phyloP scores from a whole-genome alignment of 2,113 vertebrate genomes.

The Fregata magnificens region DNA sequence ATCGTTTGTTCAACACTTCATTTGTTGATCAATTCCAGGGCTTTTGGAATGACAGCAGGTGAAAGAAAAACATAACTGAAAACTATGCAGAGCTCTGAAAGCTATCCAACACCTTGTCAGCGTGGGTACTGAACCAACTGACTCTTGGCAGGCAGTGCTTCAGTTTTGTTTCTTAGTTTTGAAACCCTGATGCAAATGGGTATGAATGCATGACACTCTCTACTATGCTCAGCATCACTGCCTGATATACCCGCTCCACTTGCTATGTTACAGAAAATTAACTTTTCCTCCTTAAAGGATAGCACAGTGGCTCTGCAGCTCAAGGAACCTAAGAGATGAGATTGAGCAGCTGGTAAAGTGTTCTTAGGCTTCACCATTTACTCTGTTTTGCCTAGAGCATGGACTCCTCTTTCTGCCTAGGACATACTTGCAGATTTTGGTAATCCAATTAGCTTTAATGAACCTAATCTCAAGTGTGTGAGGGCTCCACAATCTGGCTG shows the following conservation, averaged over 20 bases:
- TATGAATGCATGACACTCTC: neutral
- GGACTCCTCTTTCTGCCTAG: neutral
- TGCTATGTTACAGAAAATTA: neutral
- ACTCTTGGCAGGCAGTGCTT: neutral
- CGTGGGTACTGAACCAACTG: neutral
- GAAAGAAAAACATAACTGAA: neutral
- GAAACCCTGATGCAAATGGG: neutral
- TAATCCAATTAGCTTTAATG: neutral
- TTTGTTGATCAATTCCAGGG: neutral
- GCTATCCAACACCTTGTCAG: neutral
- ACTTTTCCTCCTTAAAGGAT: neutral
- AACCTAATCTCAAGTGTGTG: neutral
- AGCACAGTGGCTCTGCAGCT: neutral
- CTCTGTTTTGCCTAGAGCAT: neutral
- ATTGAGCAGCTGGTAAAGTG: neutral
- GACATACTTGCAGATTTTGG: neutral
- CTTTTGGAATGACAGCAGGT: neutral
- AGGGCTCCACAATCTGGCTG: neutral
- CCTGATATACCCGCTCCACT: neutral
- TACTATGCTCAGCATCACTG: neutral
- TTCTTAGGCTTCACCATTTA: neutral
- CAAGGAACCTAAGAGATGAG: neutral
- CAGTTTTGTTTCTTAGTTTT: neutral
- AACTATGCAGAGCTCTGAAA: neutral
- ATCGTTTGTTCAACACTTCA: neutral